Conservation (phyloP, 2,797 vertebrate species). For the Liparis tanakae region DNA sequence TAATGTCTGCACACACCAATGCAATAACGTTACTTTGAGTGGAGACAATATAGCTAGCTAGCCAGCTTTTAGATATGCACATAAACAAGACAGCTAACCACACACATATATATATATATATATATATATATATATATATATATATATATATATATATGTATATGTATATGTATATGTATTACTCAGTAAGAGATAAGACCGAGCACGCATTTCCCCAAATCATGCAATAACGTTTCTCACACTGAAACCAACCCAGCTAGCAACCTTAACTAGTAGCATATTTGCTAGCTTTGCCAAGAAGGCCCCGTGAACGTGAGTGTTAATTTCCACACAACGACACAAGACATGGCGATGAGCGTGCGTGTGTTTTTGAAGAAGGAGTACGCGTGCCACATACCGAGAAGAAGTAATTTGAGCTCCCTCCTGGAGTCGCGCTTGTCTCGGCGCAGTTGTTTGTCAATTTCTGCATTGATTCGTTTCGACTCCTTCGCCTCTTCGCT, state of each 20-base stretch:
- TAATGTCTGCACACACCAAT: slow-evolving; percentile 33
- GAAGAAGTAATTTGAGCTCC: slow-evolving; percentile 92
- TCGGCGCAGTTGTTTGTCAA: slow-evolving; percentile 94
- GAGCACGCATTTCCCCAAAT: slow-evolving; percentile 22
- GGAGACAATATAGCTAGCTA: background rate
- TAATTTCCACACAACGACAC: slow-evolving; percentile 34
- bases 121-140: no score
- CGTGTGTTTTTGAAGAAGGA: background rate
- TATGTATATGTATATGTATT: no score
- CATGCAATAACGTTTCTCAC: slow-evolving; percentile 29
- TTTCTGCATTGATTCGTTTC: slow-evolving; percentile 96
- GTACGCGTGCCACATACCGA: slow-evolving; percentile 80
- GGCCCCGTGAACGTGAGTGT: slow-evolving; percentile 62
- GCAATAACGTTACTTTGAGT: background rate
- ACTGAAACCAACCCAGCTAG: slow-evolving; percentile 57
- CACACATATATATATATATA: no score
- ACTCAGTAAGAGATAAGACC: no score
- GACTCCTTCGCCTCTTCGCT: slow-evolving; percentile 98
- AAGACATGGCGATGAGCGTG: slow-evolving; percentile 21
- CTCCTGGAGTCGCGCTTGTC: slow-evolving; percentile 94
- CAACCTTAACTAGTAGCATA: slow-evolving; percentile 65
- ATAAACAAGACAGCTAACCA: background rate
- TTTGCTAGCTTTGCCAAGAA: slow-evolving; percentile 72
- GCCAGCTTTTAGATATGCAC: slow-evolving; percentile 1
- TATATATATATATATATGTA: no score